phyloP scores from a whole-genome alignment of 2,888 invertebrate species.

The Eretmocerus hayati region DNA sequence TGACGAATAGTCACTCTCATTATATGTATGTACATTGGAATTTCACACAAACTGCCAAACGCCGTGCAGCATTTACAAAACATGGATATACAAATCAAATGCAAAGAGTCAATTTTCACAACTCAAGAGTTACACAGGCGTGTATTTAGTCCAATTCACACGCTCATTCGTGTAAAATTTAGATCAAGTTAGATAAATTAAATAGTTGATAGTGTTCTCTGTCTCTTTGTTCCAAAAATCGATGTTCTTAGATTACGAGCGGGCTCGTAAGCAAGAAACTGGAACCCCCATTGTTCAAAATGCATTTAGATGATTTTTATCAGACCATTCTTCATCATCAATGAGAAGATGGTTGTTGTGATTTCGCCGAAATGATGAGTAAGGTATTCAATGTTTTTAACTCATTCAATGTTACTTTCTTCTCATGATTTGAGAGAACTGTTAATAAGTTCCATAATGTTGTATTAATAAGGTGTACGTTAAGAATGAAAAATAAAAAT shows the following conservation, averaged over 20 bases:
- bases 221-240: conserved; percentile 16
- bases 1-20: neutral
- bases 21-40: conserved; percentile 10
- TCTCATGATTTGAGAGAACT: conserved; percentile 5
- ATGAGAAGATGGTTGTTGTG: no score
- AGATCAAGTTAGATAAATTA: conserved; percentile 1
- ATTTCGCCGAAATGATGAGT: conserved; percentile 2
- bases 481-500: conserved; percentile 21
- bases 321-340: no score
- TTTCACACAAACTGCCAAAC: conserved; percentile 19
- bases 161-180: no score
- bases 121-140: no score
- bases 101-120: conserved; percentile 15
- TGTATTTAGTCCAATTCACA: no score
- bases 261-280: no score
- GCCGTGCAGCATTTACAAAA: conserved; percentile 8
- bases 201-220: conserved; percentile 3
- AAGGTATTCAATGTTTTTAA: conserved; percentile 7
- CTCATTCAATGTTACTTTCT: no score
- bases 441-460: conserved; percentile 15
- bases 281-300: no score
- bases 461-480: conserved; percentile 21
- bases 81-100: conserved; percentile 3
- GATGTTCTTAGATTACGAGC: conserved; percentile 10
- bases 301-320: no score